These are phyloP conservation scores for Mugil cephalus DNA, from an alignment of 2,113 vertebrate genomes.

Conservation along the genomic window DNA sequence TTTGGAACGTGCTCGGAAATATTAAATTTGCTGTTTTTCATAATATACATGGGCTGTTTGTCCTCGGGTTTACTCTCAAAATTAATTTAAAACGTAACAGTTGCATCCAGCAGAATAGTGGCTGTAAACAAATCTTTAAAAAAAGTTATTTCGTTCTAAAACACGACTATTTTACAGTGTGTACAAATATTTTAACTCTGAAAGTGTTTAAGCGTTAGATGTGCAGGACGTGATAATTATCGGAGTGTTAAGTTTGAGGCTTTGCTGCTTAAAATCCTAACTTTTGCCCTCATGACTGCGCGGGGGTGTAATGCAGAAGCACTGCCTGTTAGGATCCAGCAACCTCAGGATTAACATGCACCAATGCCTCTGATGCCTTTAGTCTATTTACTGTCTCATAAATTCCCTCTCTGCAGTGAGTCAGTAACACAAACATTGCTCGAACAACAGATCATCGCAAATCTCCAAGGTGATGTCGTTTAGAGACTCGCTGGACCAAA, in stretches of 20 bases:
- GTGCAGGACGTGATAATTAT: conserved; percentile 7
- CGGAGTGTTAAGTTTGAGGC: conserved; percentile 7
- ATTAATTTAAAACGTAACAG: conserved; percentile 61
- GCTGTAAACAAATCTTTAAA: conserved; percentile 65
- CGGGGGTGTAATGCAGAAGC: conserved; percentile 12
- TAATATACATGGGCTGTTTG: not conserved
- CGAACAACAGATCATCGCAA: conserved; percentile 32
- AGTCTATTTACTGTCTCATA: conserved; percentile 52
- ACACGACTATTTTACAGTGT: conserved; percentile 7
- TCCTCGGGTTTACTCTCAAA: conserved; percentile 36
- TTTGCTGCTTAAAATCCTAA: conserved; percentile 15
- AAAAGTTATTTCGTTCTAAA: conserved; percentile 28
- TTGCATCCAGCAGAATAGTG: conserved; percentile 61
- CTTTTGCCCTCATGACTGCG: not conserved
- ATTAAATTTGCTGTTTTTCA: conserved; percentile 35
- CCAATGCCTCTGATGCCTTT: conserved; percentile 41
- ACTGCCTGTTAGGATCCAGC: conserved; percentile 15
- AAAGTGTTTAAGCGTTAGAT: conserved; percentile 27
- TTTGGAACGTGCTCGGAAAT: conserved; percentile 35
- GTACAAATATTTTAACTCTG: conserved; percentile 4
- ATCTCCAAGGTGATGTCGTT: conserved; percentile 25
- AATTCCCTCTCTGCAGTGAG: conserved; percentile 38
- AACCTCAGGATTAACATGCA: conserved; percentile 27
- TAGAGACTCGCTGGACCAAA: conserved; percentile 10
- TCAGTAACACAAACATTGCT: conserved; percentile 51